Evolutionary conservation across 2,797 vertebrate genomes (phyloP).

Genomic region (Ataeniobius toweri): DNA sequence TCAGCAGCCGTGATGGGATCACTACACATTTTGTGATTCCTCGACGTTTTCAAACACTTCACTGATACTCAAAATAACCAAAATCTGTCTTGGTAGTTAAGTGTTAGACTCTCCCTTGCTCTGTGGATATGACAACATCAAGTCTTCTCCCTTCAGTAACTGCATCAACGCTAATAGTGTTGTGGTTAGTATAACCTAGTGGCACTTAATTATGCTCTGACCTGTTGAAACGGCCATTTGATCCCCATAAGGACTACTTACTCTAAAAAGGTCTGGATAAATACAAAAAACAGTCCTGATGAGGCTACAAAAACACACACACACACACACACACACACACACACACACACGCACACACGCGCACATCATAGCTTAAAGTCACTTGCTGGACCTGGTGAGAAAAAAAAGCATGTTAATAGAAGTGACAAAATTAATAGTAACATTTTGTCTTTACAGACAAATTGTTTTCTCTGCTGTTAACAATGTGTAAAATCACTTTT

Average conservation of each 20-base stretch:
- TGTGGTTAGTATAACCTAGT: no score
- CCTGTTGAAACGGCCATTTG: no score
- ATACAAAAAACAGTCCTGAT: neutral
- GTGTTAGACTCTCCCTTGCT: no score
- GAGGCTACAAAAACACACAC: neutral
- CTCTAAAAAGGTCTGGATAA: neutral
- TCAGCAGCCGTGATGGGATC: no score
- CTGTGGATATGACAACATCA: no score
- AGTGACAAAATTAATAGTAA: constrained; percentile 19
- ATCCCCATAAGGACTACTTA: neutral
- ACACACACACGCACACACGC: constrained; percentile 1
- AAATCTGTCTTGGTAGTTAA: no score
- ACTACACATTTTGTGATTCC: no score
- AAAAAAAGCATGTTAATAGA: constrained; percentile 6
- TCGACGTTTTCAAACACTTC: no score
- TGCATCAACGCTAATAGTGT: neutral
- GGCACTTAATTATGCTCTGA: no score
- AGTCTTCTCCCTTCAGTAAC: neutral
- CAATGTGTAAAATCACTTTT: constrained; percentile 13
- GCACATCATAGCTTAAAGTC: constrained; percentile 26
- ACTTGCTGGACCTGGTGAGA: constrained; percentile 1
- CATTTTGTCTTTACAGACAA: constrained; percentile 10
- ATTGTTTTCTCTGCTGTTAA: neutral
- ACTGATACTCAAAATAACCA: no score
- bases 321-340: neutral